Evolutionary conservation across 2,888 invertebrate genomes (phyloP).

Genomic region (Nephrotoma guestfalica): DNA sequence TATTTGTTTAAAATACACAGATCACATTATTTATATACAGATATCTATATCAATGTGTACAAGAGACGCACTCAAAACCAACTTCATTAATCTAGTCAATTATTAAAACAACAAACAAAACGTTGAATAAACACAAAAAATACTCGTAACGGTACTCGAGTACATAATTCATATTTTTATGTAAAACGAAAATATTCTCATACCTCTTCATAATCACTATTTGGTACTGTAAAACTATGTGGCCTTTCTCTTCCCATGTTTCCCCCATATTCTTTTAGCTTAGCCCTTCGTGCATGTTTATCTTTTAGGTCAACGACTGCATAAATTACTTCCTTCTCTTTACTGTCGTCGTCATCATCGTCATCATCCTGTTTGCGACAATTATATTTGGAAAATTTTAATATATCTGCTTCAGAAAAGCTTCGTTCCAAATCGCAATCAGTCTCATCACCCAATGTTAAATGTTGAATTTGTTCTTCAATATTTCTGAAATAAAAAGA

Average conservation of each 20-base stretch:
- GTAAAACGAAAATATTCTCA: slow-evolving; percentile 4
- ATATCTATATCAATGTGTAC: background rate
- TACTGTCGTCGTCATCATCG: background rate
- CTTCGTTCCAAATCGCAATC: background rate
- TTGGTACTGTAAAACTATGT: slow-evolving; percentile 15
- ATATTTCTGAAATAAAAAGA: slow-evolving; percentile 10
- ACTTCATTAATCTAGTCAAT: background rate
- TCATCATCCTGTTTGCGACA: background rate
- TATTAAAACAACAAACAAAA: slow-evolving; percentile 2
- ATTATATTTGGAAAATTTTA: background rate
- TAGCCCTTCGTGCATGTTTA: slow-evolving; percentile 19
- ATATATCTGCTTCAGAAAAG: background rate
- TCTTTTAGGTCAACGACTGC: slow-evolving; percentile 24
- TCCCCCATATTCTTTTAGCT: slow-evolving; percentile 12
- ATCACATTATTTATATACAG: background rate
- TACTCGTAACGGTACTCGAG: background rate
- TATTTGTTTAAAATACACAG: background rate
- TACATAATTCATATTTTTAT: background rate
- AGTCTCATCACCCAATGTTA: slow-evolving; percentile 16
- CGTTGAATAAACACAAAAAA: background rate
- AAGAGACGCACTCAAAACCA: background rate
- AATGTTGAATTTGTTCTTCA: slow-evolving; percentile 18
- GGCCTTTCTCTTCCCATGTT: slow-evolving; percentile 11
- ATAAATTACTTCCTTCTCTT: slow-evolving; percentile 20
- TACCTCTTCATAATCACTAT: slow-evolving; percentile 19